Base-by-base conservation (phyloP, 2,797 vertebrate species). In the Scomberomorus guttatus region DNA sequence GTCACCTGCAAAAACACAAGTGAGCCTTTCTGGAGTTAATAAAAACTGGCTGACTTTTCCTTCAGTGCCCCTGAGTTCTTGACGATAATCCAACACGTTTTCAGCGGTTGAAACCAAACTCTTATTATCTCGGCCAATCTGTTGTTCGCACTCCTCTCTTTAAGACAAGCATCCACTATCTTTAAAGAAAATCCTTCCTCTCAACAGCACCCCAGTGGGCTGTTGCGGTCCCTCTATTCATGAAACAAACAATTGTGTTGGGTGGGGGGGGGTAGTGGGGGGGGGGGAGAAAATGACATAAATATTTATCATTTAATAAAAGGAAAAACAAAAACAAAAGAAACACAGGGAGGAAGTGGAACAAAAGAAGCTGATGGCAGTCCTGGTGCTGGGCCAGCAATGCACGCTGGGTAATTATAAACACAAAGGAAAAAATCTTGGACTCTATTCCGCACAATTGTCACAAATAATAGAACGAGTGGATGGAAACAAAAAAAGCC, bases 341-440 rank as follows among this genome's bases (percentile, higher is more conserved):
- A 92, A 94, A 94, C 84, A 90, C 92, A 90, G 92, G 84, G 94
- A 93, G 93, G 94, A 94, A 94, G 94, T 93, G 91, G 90, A 94
- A 95, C 93, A 93, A 95, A 95, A 94, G 94, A 93, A 93, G 93
- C 92, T 95, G 94, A 95, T 95, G 95, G 92, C 92, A 91, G 93
- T 92, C 85, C 93, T 95, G 95, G 94, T 93, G 89, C 88, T 67
- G 88, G 89, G 94, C 95, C 95, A 96, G 93, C 91, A 91, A 93
- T 88, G 94, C 92, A 93, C 83, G 90, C 92, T 93, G 94, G 92
- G 92, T 95, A 95, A 95, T 95, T 94, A 92, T 94, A 92, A 94
- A 95, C 93, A 95, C 93, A 95, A 95, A 95, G 91, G 90, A 74
- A 90, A 93, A 93, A 94, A 92, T 91, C 91, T 94, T 93, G 93